Base-by-base conservation (phyloP, 2,797 vertebrate species). In the Prionace glauca region DNA sequence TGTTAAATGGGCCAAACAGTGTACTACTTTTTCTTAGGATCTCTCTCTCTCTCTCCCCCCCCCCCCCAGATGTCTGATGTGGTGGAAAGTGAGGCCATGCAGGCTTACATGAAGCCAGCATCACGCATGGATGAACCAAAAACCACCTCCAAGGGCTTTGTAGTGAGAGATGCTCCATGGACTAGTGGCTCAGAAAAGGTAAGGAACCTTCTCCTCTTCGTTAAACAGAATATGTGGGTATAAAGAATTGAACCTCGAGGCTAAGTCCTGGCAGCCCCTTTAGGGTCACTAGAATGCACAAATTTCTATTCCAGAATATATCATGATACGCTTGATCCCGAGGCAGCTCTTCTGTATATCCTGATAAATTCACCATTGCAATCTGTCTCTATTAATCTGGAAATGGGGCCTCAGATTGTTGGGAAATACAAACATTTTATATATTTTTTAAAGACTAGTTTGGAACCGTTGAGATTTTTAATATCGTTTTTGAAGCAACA, bases 101-200 rank as follows among this genome's bases (percentile, higher is more conserved):
- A 99, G 97, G 98, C 98, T 3, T 99, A 99, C 96, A 98, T 99
- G 98, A 99, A 98, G 97, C 98, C 99, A 71, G 95, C 97, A 29
- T 97, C 98, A 0, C 96, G 97, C 2, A 97, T 97, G 0, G 99
- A 99, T 95, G 99, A 99, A 96, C 97, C 98, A 0, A 98, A 98
- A 95, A 98, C 98, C 0, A 98, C 98, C 12, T 99, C 99, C 96
- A 99, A 99, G 97, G 99, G 99, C 96, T 99, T 99, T 94, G 99
- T 99, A 97, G 99, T 99, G 97, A 98, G 99, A 96, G 99, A 99
- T 95, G 99, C 99, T 29, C 99, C 99, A 56, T 99, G 99, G 99
- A 96, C 99, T 36, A 3, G 97, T 96, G 96, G 90, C 95, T 98
- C 96, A 0, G 99, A 99, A 96, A 99, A 99, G 98, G 99, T 99